A percentile compares a stretch with the other conserved stretches of the same genome.
These are phyloP conservation scores for Rotaria magnacalcarata DNA, from an alignment of 2,888 invertebrate species.

Conservation along the genomic window DNA sequence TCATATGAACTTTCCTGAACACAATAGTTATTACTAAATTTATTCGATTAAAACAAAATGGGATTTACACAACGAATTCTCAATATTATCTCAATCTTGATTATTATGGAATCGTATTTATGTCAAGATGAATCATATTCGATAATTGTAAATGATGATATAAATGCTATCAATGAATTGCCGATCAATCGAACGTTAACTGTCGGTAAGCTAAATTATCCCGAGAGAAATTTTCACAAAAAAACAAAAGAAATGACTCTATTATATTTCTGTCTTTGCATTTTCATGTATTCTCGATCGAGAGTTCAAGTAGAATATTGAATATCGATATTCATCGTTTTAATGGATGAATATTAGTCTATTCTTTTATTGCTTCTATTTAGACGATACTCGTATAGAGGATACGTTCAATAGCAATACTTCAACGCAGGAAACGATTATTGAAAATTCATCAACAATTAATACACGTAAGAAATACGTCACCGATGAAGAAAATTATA, in stretches of 20 bases:
- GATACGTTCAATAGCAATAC: neutral
- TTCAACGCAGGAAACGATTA: neutral
- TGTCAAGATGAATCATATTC: neutral
- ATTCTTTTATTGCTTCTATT: neutral
- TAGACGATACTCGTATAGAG: neutral
- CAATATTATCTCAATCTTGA: neutral
- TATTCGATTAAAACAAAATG: neutral
- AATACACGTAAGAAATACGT: neutral
- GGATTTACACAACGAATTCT: neutral
- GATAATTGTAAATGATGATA: neutral
- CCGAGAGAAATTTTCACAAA: neutral
- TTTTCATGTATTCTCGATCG: too few species aligned
- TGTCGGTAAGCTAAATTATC: neutral
- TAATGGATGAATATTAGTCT: neutral
- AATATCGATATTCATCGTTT: neutral
- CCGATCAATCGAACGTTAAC: neutral
- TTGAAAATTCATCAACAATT: neutral
- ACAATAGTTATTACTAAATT: neutral
- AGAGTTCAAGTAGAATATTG: neutral
- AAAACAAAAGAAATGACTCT: neutral
- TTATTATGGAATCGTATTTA: neutral
- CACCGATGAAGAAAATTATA: conserved; percentile 19
- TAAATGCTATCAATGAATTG: neutral
- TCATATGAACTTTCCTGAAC: neutral
- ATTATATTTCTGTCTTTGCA: neutral